These are phyloP conservation scores for Criorhina ranunculi DNA, from an alignment of 2,888 invertebrate species.

Conservation along the genomic window DNA sequence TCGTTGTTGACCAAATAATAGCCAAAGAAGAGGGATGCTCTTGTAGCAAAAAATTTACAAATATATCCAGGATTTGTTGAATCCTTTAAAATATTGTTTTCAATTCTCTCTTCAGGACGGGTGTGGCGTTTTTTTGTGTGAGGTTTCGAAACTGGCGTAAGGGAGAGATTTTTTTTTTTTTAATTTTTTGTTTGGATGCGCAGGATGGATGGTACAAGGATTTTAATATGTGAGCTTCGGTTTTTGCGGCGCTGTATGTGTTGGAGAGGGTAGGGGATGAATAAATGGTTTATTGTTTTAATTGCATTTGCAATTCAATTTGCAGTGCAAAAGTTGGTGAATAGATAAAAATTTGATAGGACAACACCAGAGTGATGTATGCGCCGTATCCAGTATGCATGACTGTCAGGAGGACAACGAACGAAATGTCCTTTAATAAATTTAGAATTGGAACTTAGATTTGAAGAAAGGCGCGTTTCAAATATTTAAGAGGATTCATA, in stretches of 20 bases:
- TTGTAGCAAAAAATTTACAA: not conserved
- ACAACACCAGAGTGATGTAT: slow-evolving; percentile 21
- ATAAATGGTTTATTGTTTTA: slow-evolving; percentile 62
- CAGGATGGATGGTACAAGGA: slow-evolving; percentile 2
- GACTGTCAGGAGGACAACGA: slow-evolving; percentile 12
- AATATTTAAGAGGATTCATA: not conserved
- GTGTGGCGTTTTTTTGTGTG: not conserved
- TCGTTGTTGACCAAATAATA: not conserved
- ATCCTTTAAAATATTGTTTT: slow-evolving; percentile 39
- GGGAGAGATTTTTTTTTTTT: not conserved
- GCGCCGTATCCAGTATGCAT: not conserved
- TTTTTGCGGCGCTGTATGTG: not conserved
- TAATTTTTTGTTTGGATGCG: not conserved
- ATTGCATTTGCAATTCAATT: slow-evolving; percentile 63
- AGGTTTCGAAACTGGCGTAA: not conserved
- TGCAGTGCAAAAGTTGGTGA: slow-evolving; percentile 38
- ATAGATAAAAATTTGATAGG: slow-evolving; percentile 46
- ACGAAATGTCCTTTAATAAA: not conserved
- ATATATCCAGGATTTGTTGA: slow-evolving; percentile 19
- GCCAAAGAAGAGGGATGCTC: not conserved
- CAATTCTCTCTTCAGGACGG: slow-evolving; percentile 24
- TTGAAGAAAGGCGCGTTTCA: not conserved
- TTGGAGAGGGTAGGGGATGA: slow-evolving; percentile 9
- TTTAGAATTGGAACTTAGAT: not conserved
- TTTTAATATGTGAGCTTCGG: slow-evolving; percentile 31